phyloP scores from a whole-genome alignment of 1,140 invertebrate genomes.

The Bursaphelenchus mucronatus region DNA sequence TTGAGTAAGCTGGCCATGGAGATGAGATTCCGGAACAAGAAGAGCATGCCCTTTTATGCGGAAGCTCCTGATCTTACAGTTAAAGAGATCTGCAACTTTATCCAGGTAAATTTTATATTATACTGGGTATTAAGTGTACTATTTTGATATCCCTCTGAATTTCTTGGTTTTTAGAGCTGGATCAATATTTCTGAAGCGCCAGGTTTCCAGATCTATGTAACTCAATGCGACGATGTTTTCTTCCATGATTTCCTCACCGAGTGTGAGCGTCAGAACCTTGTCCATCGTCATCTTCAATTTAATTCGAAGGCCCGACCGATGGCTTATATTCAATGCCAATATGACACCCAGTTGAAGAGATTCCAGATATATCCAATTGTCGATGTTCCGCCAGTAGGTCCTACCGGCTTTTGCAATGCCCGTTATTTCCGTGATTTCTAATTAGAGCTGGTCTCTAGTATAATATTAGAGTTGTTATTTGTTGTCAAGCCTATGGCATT shows the following conservation, averaged over 20 bases:
- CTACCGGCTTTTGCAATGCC: background rate
- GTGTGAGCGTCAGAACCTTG: slow-evolving; percentile 1
- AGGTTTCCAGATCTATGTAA: slow-evolving; percentile 12
- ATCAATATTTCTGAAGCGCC: slow-evolving; percentile 14
- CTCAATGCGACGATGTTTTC: slow-evolving; percentile 5
- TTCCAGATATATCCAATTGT: slow-evolving; percentile 11
- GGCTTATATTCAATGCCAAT: slow-evolving; percentile 4
- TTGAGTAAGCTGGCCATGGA: slow-evolving; percentile 15
- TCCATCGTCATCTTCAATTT: slow-evolving; percentile 5
- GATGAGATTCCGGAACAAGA: slow-evolving; percentile 7
- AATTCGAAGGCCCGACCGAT: slow-evolving; percentile 12
- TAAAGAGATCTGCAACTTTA: slow-evolving; percentile 14
- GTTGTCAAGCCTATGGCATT: too few relatives aligned
- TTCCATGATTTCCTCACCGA: slow-evolving; percentile 1
- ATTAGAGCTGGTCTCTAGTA: background rate
- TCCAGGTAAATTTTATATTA: slow-evolving; percentile 5
- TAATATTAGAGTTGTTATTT: too few relatives aligned
- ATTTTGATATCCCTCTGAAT: too few relatives aligned
- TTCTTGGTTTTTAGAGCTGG: slow-evolving; percentile 7
- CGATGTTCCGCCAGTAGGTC: background rate
- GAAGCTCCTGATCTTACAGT: slow-evolving; percentile 11
- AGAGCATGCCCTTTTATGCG: slow-evolving; percentile 12
- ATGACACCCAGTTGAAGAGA: background rate
- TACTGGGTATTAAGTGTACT: too few relatives aligned
- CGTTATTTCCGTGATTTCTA: slow-evolving; percentile 20